Conservation (phyloP, 2,797 vertebrate species). For the Xiphorhynchus erythropygius region DNA sequence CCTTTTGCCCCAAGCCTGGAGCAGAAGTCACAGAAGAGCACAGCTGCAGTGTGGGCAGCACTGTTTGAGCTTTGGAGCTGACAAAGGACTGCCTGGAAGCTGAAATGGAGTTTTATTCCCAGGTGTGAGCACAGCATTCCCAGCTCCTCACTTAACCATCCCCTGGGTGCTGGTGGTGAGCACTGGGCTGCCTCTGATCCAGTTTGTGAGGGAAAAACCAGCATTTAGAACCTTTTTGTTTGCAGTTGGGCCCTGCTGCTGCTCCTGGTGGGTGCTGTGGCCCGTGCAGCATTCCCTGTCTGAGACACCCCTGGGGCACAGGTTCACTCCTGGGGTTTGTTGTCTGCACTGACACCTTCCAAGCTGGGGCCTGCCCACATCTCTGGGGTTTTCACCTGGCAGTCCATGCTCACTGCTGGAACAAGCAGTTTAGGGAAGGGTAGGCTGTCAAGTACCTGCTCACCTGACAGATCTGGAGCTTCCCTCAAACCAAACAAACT, state of each 20-base stretch:
- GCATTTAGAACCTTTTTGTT: neutral
- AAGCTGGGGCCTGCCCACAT: neutral
- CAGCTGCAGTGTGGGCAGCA: neutral
- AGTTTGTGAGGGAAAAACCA: neutral
- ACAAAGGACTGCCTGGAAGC: neutral
- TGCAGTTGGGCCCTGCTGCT: neutral
- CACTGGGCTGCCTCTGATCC: neutral
- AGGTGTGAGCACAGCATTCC: neutral
- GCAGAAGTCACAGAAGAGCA: neutral
- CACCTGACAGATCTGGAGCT: neutral
- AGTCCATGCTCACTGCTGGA: neutral
- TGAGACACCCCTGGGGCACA: accelerated
- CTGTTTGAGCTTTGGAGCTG: neutral
- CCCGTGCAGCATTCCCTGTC: neutral
- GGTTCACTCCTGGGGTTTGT: neutral
- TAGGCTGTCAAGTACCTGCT: neutral
- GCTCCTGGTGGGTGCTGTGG: neutral
- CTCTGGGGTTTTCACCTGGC: neutral
- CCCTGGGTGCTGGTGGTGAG: neutral
- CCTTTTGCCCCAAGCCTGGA: neutral
- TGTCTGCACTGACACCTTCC: neutral
- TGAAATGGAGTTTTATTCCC: neutral
- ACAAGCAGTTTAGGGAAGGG: neutral
- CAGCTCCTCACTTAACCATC: neutral
- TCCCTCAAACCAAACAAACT: neutral